phyloP scores from a whole-genome alignment of 2,113 vertebrate species.

The Pelodiscus sinensis region DNA sequence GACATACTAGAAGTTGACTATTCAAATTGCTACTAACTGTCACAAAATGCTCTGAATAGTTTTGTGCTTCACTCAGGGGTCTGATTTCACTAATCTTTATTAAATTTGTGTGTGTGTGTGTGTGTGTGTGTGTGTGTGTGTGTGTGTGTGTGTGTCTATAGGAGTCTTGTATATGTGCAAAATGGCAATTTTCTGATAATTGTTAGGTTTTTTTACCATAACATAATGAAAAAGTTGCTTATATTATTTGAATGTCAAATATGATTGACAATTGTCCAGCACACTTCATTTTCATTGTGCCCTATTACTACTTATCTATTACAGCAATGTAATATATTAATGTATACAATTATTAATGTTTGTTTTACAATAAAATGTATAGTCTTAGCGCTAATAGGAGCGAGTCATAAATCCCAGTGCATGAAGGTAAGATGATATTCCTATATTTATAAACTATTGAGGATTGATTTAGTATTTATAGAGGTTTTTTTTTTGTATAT shows the following conservation, averaged over 20 bases:
- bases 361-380: constrained; percentile 58
- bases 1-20: background rate
- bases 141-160: background rate
- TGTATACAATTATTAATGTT: constrained; percentile 47
- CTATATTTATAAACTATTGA: constrained; percentile 33
- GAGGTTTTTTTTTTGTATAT: constrained; percentile 40
- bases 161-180: background rate
- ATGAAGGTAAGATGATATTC: constrained; percentile 41
- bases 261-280: constrained; percentile 20
- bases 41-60: background rate
- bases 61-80: background rate
- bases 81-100: constrained; percentile 1
- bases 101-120: background rate
- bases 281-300: background rate
- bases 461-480: constrained; percentile 39
- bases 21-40: background rate
- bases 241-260: constrained; percentile 39
- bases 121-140: background rate
- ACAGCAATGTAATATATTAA: constrained; percentile 29
- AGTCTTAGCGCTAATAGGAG: constrained; percentile 10
- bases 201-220: background rate
- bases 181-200: background rate
- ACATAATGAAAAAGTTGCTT: constrained; percentile 44
- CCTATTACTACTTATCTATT: constrained; percentile 40
- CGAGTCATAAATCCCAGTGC: constrained; percentile 41